A percentile compares a stretch with the other conserved stretches of the same genome.
Evolutionary conservation across 2,888 invertebrate species (phyloP).

Genomic region (Quadriops clusia): DNA sequence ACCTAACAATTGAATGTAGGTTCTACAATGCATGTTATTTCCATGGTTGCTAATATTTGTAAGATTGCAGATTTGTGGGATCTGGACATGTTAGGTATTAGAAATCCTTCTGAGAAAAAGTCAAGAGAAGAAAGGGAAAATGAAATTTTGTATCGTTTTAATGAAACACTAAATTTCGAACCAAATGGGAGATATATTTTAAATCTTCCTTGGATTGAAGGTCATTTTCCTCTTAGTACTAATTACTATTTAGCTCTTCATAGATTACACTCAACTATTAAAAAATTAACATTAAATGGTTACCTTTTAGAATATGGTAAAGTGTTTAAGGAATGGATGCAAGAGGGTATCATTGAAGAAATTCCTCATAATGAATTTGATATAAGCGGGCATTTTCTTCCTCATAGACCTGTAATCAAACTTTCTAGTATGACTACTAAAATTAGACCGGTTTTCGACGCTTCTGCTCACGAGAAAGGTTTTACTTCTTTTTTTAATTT

Average conservation of each 20-base stretch:
- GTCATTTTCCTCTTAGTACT: constrained; percentile 15
- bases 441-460: constrained; percentile 19
- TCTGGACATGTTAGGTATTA: constrained; percentile 25
- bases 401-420: constrained; percentile 9
- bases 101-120: constrained; percentile 20
- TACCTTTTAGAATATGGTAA: constrained; percentile 12
- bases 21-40: constrained; percentile 5
- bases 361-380: no score
- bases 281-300: constrained; percentile 10
- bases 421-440: constrained; percentile 15
- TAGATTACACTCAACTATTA: constrained; percentile 8
- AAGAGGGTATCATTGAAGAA: no score
- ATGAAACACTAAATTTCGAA: constrained; percentile 11
- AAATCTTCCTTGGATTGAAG: constrained; percentile 18
- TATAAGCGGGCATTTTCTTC: constrained; percentile 3
- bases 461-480: constrained; percentile 14
- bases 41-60: no score
- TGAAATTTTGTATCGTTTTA: no score
- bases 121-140: constrained; percentile 12
- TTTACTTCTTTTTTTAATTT: background rate
- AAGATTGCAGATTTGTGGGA: constrained; percentile 23
- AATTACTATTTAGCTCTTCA: constrained; percentile 16
- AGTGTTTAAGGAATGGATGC: constrained; percentile 20
- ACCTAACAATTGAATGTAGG: background rate
- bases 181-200: constrained; percentile 20